Evolutionary conservation across 2,113 vertebrate species (phyloP), one percentile per base, ranked within the genome.

Genomic region (Erinaceus europaeus): DNA sequence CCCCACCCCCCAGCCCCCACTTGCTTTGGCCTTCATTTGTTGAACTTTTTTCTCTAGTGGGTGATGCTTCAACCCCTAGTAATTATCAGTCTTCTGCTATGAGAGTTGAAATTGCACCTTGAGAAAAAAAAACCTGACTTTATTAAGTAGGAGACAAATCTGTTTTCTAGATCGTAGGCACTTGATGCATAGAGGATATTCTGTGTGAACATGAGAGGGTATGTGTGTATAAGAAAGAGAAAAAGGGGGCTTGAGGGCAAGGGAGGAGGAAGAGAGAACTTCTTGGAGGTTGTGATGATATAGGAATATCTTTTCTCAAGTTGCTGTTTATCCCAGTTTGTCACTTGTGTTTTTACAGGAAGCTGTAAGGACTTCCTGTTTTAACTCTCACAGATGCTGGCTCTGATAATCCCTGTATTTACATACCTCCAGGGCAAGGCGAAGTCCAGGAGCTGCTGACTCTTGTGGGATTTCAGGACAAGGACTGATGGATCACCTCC

Each of bases 341-440:
- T 88, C 88, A 83, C 91, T 91, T 72, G 86, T 89, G 92, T 90
- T 95, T 94, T 94, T 91, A 69, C 90, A 95, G 94, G 93, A 94
- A 96, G 84, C 94, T 93, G 87, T 94, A 90, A 94, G 90, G 86
- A 92, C 92, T 95, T 95, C 94, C 92, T 95, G 93, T 82, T 76
- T 55, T 68, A 71, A 44, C 46, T 61, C 89, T 90, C 87, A 62
- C 94, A 96, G 93, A 95, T 94, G 94, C 93, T 82, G 89, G 83
- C 46, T 82, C 89, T 65, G 94, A 96, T 96, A 94, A 93, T 52
- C 68, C 88, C 44, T 36, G 6, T 93, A 90, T 92, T 94, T 91
- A 94, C 92, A 92, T 91, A 91, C 78, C 89, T 84, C 38, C 59
- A 15, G 53, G 90, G 84, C 90, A 78, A 86, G 80, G 77, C 59